phyloP scores from a whole-genome alignment of 1,140 invertebrate genomes.

The Cylas formicarius region DNA sequence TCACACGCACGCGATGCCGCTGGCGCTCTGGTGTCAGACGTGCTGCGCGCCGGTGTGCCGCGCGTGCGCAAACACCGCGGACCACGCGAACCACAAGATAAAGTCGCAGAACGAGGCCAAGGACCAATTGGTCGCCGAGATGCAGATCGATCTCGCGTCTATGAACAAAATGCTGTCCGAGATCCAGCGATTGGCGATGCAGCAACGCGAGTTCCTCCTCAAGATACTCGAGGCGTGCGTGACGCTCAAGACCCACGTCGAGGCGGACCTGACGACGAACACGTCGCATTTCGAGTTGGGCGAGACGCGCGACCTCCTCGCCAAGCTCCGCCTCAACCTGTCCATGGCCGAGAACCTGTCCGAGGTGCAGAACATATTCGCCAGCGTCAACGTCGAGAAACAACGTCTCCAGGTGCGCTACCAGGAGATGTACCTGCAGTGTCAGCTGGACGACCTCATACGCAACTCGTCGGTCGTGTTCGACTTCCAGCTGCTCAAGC shows the following conservation, averaged over 20 bases:
- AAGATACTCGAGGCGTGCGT: conserved; percentile 67
- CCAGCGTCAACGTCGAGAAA: conserved; percentile 52
- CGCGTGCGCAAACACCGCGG: conserved; percentile 56
- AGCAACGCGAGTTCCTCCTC: conserved; percentile 61
- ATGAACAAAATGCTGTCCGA: conserved; percentile 53
- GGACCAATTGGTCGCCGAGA: conserved; percentile 57
- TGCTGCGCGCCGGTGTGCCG: conserved; percentile 58
- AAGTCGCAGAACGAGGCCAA: conserved; percentile 60
- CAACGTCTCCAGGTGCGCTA: conserved; percentile 58
- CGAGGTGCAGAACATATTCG: conserved; percentile 51
- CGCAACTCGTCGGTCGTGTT: conserved; percentile 57
- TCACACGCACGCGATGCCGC: conserved; percentile 63
- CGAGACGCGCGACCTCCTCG: conserved; percentile 55
- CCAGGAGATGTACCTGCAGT: conserved; percentile 64
- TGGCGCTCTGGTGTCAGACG: conserved; percentile 63
- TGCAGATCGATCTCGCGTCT: conserved; percentile 46
- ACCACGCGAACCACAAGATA: conserved; percentile 58
- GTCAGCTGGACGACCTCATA: conserved; percentile 62
- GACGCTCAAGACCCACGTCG: conserved; percentile 63
- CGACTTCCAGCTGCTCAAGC: conserved; percentile 57
- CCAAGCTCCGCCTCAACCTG: conserved; percentile 52
- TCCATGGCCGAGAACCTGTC: conserved; percentile 50
- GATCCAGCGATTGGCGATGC: conserved; percentile 55
- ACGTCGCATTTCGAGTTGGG: conserved; percentile 56
- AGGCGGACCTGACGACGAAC: conserved; percentile 61